These are phyloP conservation scores for Colostygia pectinataria DNA, from an alignment of 2,888 invertebrate genomes.

Conservation along the genomic window DNA sequence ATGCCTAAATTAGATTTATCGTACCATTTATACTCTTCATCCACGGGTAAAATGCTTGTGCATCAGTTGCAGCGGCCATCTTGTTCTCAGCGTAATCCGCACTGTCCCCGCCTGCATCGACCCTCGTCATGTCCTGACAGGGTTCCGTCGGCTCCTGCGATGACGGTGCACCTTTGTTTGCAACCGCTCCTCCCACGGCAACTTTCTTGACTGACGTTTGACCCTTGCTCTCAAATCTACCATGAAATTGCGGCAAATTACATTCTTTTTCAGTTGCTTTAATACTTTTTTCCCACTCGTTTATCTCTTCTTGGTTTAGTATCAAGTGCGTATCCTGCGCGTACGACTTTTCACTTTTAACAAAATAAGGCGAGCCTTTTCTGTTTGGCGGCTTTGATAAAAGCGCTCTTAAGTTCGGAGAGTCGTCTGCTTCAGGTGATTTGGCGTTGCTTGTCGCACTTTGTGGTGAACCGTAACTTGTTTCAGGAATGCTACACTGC, in stretches of 20 bases:
- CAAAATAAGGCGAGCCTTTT: constrained; percentile 56
- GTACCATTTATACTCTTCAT: constrained; percentile 82
- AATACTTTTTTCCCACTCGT: constrained; percentile 66
- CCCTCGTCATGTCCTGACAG: constrained; percentile 77
- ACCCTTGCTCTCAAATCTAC: constrained; percentile 63
- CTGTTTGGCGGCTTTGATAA: constrained; percentile 66
- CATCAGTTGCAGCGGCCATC: constrained; percentile 68
- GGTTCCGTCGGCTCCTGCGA: constrained; percentile 59
- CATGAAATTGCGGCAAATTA: constrained; percentile 78
- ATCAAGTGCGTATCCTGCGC: constrained; percentile 56
- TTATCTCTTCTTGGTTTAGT: constrained; percentile 53
- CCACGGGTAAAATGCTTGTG: constrained; percentile 80
- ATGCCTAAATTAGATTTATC: constrained; percentile 9
- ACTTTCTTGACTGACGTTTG: constrained; percentile 65
- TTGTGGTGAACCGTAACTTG: constrained; percentile 68
- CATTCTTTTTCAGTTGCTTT: constrained; percentile 57
- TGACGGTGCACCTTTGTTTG: constrained; percentile 65
- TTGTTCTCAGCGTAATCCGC: constrained; percentile 71
- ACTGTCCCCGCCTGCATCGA: constrained; percentile 73
- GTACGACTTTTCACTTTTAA: constrained; percentile 56
- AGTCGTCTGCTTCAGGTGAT: constrained; percentile 66
- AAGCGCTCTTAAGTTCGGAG: constrained; percentile 83
- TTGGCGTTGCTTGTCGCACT: constrained; percentile 59
- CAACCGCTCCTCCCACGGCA: constrained; percentile 64
- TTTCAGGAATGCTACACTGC: constrained; percentile 63